Percentiles rank a stretch among this genome's conserved stretches.
Conservation (phyloP, 2,113 vertebrate genomes). For the Notechis scutatus region DNA sequence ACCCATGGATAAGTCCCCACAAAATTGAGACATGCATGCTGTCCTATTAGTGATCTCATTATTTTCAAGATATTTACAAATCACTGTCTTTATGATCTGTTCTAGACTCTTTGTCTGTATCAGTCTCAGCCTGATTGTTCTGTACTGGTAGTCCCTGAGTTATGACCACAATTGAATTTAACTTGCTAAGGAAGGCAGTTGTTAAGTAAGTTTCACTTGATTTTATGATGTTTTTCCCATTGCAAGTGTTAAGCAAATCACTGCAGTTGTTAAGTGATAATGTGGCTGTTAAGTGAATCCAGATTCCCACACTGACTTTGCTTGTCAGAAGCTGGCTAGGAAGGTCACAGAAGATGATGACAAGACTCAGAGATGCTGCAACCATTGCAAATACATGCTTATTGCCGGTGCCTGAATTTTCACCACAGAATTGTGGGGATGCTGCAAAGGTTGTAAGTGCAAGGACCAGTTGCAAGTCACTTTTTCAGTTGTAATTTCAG, state of each 20-base stretch:
- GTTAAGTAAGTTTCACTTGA: not conserved
- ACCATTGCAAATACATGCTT: not conserved
- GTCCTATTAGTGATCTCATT: not conserved
- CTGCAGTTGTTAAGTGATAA: no score
- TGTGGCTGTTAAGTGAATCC: not conserved
- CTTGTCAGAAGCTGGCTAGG: not conserved
- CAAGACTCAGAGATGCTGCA: not conserved
- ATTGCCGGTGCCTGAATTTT: not conserved
- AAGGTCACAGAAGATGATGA: not conserved
- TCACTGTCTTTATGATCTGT: not conserved
- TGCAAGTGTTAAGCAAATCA: not conserved
- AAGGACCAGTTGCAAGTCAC: not conserved
- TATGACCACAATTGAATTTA: not conserved
- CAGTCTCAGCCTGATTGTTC: not conserved
- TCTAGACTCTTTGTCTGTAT: not conserved
- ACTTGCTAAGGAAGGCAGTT: not conserved
- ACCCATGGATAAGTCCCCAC: not conserved
- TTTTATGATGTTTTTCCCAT: not conserved
- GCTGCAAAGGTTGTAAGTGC: not conserved
- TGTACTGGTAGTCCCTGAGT: not conserved
- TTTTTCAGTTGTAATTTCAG: not conserved
- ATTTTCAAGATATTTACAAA: not conserved
- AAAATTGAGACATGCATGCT: not conserved
- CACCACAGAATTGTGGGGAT: not conserved
- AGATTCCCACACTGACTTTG: not conserved